These are phyloP conservation scores for Merodon equestris DNA, from an alignment of 2,888 invertebrate genomes.

Conservation along the genomic window DNA sequence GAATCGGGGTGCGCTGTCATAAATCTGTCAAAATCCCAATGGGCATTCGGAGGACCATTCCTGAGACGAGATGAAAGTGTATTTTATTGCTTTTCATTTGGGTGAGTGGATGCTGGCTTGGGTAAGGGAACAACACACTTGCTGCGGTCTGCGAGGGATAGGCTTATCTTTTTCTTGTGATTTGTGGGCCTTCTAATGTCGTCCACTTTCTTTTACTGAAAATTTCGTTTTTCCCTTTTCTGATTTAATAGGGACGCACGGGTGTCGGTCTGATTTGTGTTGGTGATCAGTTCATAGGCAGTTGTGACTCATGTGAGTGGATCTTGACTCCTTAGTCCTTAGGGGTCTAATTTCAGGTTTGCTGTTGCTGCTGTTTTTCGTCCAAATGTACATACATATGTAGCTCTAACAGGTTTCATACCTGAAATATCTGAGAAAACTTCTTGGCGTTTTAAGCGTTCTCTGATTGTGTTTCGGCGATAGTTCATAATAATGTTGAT, in stretches of 20 bases:
- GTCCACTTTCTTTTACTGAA: slow-evolving; percentile 12
- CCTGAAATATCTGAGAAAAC: too few species aligned
- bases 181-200: slow-evolving; percentile 45
- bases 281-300: background rate
- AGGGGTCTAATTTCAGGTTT: too few species aligned
- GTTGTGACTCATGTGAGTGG: slow-evolving; percentile 13
- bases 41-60: slow-evolving; percentile 42
- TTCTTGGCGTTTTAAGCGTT: too few species aligned
- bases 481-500: too few species aligned
- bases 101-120: slow-evolving; percentile 30
- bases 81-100: slow-evolving; percentile 61
- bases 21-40: slow-evolving; percentile 64
- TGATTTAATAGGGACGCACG: slow-evolving; percentile 25
- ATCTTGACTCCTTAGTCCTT: too few species aligned
- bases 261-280: slow-evolving; percentile 11
- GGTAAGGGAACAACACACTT: slow-evolving; percentile 24
- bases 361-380: too few species aligned
- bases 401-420: too few species aligned
- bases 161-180: slow-evolving; percentile 47
- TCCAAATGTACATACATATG: too few species aligned
- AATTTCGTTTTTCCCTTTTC: slow-evolving; percentile 18
- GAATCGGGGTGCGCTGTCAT: slow-evolving; percentile 51
- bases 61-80: slow-evolving; percentile 41
- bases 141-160: slow-evolving; percentile 28
- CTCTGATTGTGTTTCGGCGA: too few species aligned